Evolutionary conservation across 2,797 vertebrate genomes (phyloP).

Genomic region (Onychomys arenicola): DNA sequence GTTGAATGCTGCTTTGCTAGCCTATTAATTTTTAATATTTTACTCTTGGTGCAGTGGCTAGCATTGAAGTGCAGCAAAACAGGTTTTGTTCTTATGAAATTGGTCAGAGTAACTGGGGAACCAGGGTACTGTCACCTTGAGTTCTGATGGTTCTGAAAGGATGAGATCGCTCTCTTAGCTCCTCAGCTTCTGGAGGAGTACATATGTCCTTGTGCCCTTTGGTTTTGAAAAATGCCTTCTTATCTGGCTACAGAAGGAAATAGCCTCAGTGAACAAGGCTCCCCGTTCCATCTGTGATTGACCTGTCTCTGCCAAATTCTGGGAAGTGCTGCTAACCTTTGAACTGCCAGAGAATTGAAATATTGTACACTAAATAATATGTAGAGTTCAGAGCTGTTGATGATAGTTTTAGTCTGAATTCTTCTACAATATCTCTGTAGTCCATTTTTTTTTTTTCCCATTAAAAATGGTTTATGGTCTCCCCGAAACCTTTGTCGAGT

Average conservation of each 20-base stretch:
- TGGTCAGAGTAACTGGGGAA: slow-evolving; percentile 70
- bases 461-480: background rate
- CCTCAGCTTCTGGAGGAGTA: slow-evolving; percentile 47
- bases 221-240: slow-evolving; percentile 54
- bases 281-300: slow-evolving; percentile 36
- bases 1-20: slow-evolving; percentile 61
- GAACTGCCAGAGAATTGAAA: slow-evolving; percentile 28
- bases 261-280: background rate
- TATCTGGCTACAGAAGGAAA: slow-evolving; percentile 35
- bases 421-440: background rate
- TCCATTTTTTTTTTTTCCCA: background rate
- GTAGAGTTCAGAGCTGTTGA: background rate
- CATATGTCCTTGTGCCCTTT: background rate
- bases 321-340: background rate
- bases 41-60: slow-evolving; percentile 54
- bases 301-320: slow-evolving; percentile 46
- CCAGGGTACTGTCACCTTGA: slow-evolving; percentile 78
- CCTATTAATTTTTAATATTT: slow-evolving; percentile 80
- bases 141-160: slow-evolving; percentile 68
- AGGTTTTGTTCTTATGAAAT: slow-evolving; percentile 80
- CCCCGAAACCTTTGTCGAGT: background rate
- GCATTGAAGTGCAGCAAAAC: slow-evolving; percentile 64
- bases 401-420: slow-evolving; percentile 30
- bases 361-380: background rate
- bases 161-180: slow-evolving; percentile 76